phyloP scores from a whole-genome alignment of 2,888 invertebrate genomes.

The Nomada fucata region DNA sequence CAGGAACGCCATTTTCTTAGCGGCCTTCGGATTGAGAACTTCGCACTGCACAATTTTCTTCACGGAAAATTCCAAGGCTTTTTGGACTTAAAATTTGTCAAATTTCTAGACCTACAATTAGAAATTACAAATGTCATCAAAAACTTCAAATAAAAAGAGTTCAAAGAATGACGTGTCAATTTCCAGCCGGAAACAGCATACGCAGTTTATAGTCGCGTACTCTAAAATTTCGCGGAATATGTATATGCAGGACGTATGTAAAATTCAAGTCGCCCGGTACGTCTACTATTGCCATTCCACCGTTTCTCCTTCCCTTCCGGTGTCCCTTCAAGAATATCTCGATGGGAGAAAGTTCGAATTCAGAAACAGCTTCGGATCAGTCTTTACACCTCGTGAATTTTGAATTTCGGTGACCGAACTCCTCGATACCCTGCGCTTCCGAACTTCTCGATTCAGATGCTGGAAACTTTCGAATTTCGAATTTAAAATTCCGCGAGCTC shows the following conservation, averaged over 20 bases:
- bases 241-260: neutral
- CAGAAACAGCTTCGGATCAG: neutral
- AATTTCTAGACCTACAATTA: neutral
- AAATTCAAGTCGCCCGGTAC: neutral
- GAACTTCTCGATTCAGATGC: neutral
- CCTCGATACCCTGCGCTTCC: neutral
- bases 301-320: too few species aligned
- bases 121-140: too few species aligned
- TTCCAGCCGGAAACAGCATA: neutral
- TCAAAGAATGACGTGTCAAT: neutral
- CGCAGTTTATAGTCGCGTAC: too few species aligned
- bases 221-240: neutral
- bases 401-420: neutral
- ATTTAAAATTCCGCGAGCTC: neutral
- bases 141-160: neutral
- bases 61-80: neutral
- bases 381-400: neutral
- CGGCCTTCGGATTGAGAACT: neutral
- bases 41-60: neutral
- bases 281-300: neutral
- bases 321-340: neutral
- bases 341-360: neutral
- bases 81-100: neutral
- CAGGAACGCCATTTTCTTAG: neutral
- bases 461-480: neutral